Percentiles rank a stretch among this genome's conserved stretches.
phyloP scores from a whole-genome alignment of 2,113 vertebrate genomes.

The Polyodon spathula region DNA sequence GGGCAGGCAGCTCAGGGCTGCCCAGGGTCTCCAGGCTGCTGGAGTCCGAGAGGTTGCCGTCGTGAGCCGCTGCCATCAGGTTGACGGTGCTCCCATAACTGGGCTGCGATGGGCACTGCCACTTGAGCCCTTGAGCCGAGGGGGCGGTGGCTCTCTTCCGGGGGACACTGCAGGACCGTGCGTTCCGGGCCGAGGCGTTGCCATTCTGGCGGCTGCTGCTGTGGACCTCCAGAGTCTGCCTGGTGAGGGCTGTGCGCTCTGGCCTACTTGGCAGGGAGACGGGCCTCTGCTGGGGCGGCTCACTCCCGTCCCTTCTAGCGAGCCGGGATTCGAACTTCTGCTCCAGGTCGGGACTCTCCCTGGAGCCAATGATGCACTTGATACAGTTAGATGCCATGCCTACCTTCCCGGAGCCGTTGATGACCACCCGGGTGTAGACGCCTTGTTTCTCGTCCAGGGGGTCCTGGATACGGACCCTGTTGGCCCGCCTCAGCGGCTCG shows the following conservation, averaged over 20 bases:
- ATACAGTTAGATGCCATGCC: slow-evolving; percentile 85
- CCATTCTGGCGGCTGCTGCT: slow-evolving; percentile 9
- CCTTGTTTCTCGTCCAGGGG: slow-evolving; percentile 47
- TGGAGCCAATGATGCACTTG: slow-evolving; percentile 74
- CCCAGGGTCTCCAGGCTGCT: slow-evolving; percentile 71
- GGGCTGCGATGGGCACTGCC: slow-evolving; percentile 45
- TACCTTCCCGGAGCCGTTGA: slow-evolving; percentile 70
- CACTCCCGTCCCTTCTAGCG: no score
- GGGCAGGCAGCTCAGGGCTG: slow-evolving; percentile 57
- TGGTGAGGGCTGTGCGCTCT: slow-evolving; percentile 25
- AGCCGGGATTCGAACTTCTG: slow-evolving; percentile 36
- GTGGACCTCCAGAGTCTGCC: slow-evolving; percentile 38
- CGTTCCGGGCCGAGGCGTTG: slow-evolving; percentile 14
- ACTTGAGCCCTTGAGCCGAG: slow-evolving; percentile 39
- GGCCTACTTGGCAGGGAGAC: slow-evolving; percentile 16
- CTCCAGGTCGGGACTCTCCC: slow-evolving; percentile 70
- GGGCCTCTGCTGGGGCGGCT: slow-evolving; percentile 14
- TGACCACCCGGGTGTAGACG: slow-evolving; percentile 68
- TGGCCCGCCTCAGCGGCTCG: slow-evolving; percentile 65
- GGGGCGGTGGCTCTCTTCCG: slow-evolving; percentile 44
- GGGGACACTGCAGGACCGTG: slow-evolving; percentile 38
- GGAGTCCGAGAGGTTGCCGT: slow-evolving; percentile 52
- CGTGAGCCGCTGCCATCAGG: slow-evolving; percentile 26
- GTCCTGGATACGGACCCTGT: slow-evolving; percentile 51
- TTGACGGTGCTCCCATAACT: slow-evolving; percentile 55